phyloP scores from a whole-genome alignment of 2,113 vertebrate species.

The Lichenostomus cassidix region DNA sequence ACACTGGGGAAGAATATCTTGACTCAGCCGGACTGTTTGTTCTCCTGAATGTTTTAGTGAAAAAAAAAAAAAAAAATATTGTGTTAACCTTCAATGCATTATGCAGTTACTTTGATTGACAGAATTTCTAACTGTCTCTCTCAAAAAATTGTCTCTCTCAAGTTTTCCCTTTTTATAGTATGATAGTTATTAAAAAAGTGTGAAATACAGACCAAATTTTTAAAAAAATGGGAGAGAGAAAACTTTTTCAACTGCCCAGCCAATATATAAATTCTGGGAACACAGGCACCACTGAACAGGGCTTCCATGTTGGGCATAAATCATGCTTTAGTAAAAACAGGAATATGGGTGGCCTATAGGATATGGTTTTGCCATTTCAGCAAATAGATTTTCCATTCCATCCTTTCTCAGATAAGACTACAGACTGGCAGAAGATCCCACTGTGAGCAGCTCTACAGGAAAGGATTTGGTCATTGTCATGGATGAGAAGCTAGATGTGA shows the following conservation, averaged over 20 bases:
- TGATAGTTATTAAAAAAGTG: not conserved
- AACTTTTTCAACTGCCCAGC: not conserved
- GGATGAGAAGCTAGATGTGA: not conserved
- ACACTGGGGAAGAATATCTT: constrained; percentile 13
- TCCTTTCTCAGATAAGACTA: not conserved
- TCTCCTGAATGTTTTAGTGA: not conserved
- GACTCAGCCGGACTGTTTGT: not conserved
- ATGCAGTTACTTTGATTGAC: constrained; percentile 35
- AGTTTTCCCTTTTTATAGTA: constrained; percentile 12
- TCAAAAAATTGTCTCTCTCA: not conserved
- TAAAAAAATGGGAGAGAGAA: not conserved
- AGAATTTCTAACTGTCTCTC: constrained; percentile 11
- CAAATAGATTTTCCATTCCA: not conserved
- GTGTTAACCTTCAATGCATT: constrained; percentile 44
- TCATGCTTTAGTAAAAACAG: not conserved
- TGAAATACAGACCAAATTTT: not conserved
- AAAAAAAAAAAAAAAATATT: not conserved
- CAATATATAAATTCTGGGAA: not conserved
- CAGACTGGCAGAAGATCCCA: not conserved
- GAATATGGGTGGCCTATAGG: constrained; percentile 36
- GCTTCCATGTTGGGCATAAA: not conserved
- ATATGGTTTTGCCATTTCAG: constrained; percentile 27
- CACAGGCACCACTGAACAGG: no score
- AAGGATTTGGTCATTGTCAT: not conserved
- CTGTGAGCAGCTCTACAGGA: not conserved